Conservation (phyloP, 2,797 vertebrate species). For the Pangasius mekongensis region DNA sequence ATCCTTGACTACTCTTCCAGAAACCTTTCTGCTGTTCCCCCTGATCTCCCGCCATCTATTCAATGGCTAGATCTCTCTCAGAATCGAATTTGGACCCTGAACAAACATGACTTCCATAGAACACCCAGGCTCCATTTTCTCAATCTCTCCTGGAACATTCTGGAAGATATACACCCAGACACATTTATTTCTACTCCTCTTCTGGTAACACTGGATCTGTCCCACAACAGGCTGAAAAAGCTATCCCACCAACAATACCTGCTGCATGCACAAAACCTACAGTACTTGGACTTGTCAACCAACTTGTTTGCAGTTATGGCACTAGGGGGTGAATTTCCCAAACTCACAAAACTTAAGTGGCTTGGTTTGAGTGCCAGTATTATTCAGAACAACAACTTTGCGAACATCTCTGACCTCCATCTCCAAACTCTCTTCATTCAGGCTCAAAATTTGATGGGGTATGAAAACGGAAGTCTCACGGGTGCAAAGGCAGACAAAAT, state of each 20-base stretch:
- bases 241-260: constrained; percentile 72
- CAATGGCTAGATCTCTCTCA: constrained; percentile 78
- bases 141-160: constrained; percentile 79
- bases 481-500: constrained; percentile 58
- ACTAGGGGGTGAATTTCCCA: constrained; percentile 69
- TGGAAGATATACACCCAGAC: constrained; percentile 69
- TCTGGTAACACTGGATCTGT: constrained; percentile 81
- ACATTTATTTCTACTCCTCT: constrained; percentile 73
- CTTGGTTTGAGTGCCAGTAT: constrained; percentile 73
- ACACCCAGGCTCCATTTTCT: constrained; percentile 70
- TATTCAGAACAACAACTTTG: constrained; percentile 73
- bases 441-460: constrained; percentile 54
- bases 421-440: constrained; percentile 70
- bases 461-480: constrained; percentile 67
- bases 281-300: constrained; percentile 77
- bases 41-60: constrained; percentile 62
- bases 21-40: constrained; percentile 75
- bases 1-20: constrained; percentile 64
- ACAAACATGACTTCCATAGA: constrained; percentile 72
- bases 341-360: constrained; percentile 70
- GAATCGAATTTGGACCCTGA: constrained; percentile 76
- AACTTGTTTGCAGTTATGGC: constrained; percentile 75
- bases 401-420: constrained; percentile 66
- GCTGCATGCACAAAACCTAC: constrained; percentile 64
- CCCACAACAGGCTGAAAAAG: constrained; percentile 76